Evolutionary conservation across 2,888 invertebrate species (phyloP), one percentile per base, ranked within the genome.

Genomic region (Hyposoter dolosus): DNA sequence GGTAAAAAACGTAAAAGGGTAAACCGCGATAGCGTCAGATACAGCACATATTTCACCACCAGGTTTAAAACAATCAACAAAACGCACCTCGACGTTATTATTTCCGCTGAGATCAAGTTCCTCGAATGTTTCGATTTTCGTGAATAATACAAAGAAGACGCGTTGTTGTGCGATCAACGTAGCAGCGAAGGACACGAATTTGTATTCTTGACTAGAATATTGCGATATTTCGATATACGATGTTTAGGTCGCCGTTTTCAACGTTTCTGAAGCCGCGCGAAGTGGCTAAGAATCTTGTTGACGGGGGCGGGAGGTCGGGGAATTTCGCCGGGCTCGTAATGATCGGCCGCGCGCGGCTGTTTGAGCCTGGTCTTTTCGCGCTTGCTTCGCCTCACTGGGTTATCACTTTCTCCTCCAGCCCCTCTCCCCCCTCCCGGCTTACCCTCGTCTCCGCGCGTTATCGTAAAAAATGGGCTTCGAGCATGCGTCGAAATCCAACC

Each of bases 291-390:
- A 75, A 35, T 40, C 17, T 69, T 47, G 53, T 35, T 3, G 40
- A 15, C 50, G 23, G 56, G 76, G 78, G 75, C 23, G 78, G 53
- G 85, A 82, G 84, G 80, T 79, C 88, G 89, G 89, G 88, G 90
- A 85, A 88, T 88, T 87, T 87, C 28, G 90, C 72, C 71, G 72
- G 88, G 90, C 90, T 89, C 90, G 92, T 92, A 93, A 93, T 91
- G 93, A 93, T 92, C 93, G 93, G 90, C 87, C 83, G 89, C 89
- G 69, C 65, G 50, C 68, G 53, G 80, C 71, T 63, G 68, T 89
- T 86, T 88, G 86, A 88, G 89, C 90, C 90, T 88, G 88, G 89
- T 89, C 89, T 45, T 71, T 65, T 53, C 89, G 86, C 76, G 77
- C 72, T 66, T 80, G 80, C 80, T 88, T 92, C 90, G 89, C 90